These are phyloP conservation scores for Triplophysa bombifrons DNA, from an alignment of 2,797 vertebrate species.

Conservation along the genomic window DNA sequence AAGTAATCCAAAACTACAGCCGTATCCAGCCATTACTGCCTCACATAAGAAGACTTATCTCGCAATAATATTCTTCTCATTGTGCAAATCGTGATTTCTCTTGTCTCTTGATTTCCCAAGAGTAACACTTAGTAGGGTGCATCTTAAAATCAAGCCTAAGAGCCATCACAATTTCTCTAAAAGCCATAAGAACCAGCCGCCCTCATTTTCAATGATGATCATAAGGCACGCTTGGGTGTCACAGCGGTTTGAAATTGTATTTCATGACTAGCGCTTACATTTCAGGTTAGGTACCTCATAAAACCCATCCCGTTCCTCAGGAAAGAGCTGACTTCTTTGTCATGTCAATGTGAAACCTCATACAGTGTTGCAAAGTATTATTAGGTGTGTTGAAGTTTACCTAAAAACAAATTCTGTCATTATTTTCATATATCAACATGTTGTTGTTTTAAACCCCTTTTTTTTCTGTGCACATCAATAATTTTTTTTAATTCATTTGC, in stretches of 20 bases:
- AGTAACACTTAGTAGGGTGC: constrained; percentile 10
- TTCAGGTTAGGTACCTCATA: neutral
- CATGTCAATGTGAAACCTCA: neutral
- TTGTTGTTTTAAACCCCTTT: neutral
- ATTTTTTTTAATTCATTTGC: no score
- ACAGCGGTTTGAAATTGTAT: neutral
- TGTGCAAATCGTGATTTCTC: neutral
- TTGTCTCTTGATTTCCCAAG: constrained; percentile 19
- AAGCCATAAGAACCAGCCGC: constrained; percentile 5
- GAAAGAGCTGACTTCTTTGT: neutral
- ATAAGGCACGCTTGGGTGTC: neutral
- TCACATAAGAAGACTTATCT: neutral
- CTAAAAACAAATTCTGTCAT: neutral
- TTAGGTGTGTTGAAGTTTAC: neutral
- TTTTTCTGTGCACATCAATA: no score
- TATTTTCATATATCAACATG: neutral
- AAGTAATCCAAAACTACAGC: constrained; percentile 15
- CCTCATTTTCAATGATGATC: neutral
- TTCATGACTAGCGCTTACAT: constrained; percentile 11
- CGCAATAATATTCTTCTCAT: constrained; percentile 7
- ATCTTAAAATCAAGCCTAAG: constrained; percentile 14
- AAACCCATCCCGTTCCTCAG: neutral
- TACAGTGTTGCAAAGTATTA: neutral
- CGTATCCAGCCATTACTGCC: constrained; percentile 2
- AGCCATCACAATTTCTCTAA: constrained; percentile 2